phyloP scores from a whole-genome alignment of 1,140 invertebrate genomes.

The Scylla paramamosain region DNA sequence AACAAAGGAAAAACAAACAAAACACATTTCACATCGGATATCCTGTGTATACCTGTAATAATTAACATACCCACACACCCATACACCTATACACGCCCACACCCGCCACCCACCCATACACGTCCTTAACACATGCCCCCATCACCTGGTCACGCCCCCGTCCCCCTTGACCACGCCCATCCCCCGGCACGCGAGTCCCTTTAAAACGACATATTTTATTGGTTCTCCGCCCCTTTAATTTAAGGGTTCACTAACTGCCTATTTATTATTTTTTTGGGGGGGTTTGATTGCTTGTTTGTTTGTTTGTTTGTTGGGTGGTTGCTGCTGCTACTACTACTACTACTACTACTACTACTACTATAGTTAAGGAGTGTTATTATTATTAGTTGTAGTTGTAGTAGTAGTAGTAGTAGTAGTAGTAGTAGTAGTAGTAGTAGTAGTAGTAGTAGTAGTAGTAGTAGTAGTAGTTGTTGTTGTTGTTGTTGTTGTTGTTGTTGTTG shows the following conservation, averaged over 20 bases:
- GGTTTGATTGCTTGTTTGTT: too few relatives aligned
- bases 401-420: slow-evolving; percentile 23
- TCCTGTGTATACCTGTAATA: not conserved
- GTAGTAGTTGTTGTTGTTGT: not conserved
- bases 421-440: slow-evolving; percentile 23
- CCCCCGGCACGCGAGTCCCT: not conserved
- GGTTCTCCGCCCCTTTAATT: too few relatives aligned
- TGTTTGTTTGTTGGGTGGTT: too few relatives aligned
- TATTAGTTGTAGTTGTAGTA: not conserved
- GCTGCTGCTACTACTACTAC: too few relatives aligned
- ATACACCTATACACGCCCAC: not conserved
- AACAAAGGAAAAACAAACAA: not conserved
- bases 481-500: too few relatives aligned
- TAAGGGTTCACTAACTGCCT: too few relatives aligned
- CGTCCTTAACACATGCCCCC: not conserved
- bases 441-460: slow-evolving; percentile 18
- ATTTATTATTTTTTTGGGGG: too few relatives aligned
- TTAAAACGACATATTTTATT: not conserved
- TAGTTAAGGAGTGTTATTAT: too few relatives aligned
- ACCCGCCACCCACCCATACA: not conserved
- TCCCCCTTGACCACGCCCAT: not conserved
- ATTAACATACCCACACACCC: not conserved
- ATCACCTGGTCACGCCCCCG: not conserved
- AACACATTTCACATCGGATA: not conserved
- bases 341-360: too few relatives aligned